Conservation (phyloP, 2,113 vertebrate species). For the Saguinus midas region DNA sequence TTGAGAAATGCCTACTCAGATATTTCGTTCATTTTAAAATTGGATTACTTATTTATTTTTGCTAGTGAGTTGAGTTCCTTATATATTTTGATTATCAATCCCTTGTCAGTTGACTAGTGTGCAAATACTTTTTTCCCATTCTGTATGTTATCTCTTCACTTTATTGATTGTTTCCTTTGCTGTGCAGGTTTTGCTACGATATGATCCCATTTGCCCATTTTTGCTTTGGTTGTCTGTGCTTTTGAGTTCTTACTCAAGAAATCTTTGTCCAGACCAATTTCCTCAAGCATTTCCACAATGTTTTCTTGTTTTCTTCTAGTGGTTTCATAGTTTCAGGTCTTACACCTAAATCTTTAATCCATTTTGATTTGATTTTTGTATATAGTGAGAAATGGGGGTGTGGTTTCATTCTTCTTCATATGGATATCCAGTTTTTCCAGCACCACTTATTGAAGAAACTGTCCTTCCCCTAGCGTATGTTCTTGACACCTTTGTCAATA, state of each 20-base stretch:
- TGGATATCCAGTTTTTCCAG: background rate
- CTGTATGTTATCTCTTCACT: background rate
- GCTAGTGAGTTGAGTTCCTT: background rate
- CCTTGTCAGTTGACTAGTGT: background rate
- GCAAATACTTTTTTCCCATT: background rate
- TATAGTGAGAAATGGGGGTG: background rate
- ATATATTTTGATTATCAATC: background rate
- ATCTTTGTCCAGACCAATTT: background rate
- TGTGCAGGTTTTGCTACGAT: background rate
- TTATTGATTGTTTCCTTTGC: background rate
- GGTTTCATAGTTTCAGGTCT: background rate
- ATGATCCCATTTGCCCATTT: background rate
- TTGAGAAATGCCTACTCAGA: background rate
- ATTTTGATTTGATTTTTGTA: background rate
- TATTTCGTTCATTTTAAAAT: background rate
- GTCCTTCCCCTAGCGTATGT: background rate
- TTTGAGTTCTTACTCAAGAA: background rate
- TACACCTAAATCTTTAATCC: background rate
- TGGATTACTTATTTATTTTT: background rate
- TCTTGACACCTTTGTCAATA: background rate
- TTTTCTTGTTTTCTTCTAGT: background rate
- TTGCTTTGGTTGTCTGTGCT: background rate
- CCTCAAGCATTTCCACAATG: background rate
- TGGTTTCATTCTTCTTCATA: background rate
- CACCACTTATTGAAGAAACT: background rate